Evolutionary conservation across 2,113 vertebrate genomes (phyloP).

Genomic region (Dolichallabes microphthalmus): DNA sequence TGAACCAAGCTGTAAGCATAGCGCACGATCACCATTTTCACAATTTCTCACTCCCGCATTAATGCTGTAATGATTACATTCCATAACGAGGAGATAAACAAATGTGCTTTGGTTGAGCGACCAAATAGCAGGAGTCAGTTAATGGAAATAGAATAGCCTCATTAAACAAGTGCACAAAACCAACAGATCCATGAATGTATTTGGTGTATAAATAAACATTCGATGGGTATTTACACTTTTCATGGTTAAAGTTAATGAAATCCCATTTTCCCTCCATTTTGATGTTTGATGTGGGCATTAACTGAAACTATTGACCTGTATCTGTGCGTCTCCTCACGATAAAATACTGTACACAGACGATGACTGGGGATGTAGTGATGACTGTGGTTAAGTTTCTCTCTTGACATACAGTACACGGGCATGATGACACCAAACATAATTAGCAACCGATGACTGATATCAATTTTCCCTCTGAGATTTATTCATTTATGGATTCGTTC

Average conservation of each 20-base stretch:
- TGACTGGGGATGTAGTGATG: not conserved
- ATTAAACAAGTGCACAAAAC: conserved; percentile 7
- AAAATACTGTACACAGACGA: not conserved
- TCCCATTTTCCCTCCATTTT: not conserved
- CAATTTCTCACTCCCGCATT: not conserved
- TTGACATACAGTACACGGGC: not conserved
- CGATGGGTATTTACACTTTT: not conserved
- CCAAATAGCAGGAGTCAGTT: conserved; percentile 10
- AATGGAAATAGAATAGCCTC: conserved; percentile 17
- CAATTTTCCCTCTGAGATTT: not conserved
- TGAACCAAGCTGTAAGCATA: not conserved
- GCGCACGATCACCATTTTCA: not conserved
- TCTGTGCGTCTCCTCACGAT: not conserved
- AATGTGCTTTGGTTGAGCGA: conserved; percentile 19
- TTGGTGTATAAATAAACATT: conserved; percentile 22
- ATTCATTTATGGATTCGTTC: not conserved
- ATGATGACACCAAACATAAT: not conserved
- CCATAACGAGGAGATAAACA: conserved; percentile 2
- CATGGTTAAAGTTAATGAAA: not conserved
- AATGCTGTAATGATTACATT: conserved; percentile 20
- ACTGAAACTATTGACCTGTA: not conserved
- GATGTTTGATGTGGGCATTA: not conserved
- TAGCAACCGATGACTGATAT: not conserved
- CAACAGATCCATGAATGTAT: conserved; percentile 6
- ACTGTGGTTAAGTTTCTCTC: not conserved